Evolutionary conservation across 2,797 vertebrate species (phyloP).

Genomic region (Nannoperca australis): DNA sequence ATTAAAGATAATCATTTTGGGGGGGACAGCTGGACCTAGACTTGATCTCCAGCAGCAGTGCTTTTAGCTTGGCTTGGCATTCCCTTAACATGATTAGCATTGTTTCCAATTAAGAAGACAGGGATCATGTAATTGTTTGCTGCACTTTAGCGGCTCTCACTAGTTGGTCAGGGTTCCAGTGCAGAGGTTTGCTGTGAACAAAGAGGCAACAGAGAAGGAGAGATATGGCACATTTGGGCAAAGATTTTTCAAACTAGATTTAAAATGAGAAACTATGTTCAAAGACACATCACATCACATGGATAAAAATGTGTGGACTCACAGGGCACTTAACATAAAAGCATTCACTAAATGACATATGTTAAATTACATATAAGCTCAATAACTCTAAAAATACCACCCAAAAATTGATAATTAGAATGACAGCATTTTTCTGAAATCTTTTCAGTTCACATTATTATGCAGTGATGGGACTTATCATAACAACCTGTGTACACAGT

Average conservation of each 20-base stretch:
- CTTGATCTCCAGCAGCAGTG: background rate
- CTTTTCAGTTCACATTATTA: background rate
- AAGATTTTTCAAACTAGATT: background rate
- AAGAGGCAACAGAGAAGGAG: background rate
- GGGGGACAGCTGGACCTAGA: background rate
- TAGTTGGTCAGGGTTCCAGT: background rate
- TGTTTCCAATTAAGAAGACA: background rate
- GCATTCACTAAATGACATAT: conserved; percentile 49
- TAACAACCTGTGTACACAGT: background rate
- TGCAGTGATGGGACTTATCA: background rate
- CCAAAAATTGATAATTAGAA: conserved; percentile 9
- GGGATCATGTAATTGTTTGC: background rate
- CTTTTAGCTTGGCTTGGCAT: background rate
- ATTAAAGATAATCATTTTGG: background rate
- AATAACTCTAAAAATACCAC: conserved; percentile 45
- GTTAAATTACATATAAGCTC: conserved; percentile 37
- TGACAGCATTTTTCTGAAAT: conserved; percentile 11
- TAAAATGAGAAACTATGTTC: background rate
- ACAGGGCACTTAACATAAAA: conserved; percentile 56
- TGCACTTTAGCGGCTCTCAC: background rate
- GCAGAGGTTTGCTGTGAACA: background rate
- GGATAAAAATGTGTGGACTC: conserved; percentile 41
- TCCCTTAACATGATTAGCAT: background rate
- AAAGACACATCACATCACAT: background rate
- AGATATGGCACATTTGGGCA: background rate